Evolutionary conservation across 2,888 invertebrate genomes (phyloP).

Genomic region (Agriopis leucophaearia): DNA sequence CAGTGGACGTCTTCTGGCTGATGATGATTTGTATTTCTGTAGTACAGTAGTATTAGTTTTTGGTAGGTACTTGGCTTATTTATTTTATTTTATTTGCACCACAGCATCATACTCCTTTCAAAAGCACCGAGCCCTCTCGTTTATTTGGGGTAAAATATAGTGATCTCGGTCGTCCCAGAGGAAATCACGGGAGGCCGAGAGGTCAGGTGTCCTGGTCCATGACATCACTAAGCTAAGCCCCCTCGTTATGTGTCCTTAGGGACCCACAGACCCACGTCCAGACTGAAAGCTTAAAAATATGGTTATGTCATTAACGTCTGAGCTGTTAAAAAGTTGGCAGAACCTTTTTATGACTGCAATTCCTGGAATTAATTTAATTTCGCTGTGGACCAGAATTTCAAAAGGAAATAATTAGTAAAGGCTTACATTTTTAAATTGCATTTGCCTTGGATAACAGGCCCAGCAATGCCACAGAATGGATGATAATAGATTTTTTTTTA

Average conservation of each 20-base stretch:
- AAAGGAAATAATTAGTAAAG: background rate
- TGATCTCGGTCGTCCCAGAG: slow-evolving; percentile 30
- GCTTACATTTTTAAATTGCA: too few relatives aligned
- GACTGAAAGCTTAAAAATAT: slow-evolving; percentile 13
- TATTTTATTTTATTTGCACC: background rate
- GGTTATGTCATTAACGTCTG: slow-evolving; percentile 14
- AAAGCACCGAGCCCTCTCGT: slow-evolving; percentile 5
- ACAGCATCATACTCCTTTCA: slow-evolving; percentile 7
- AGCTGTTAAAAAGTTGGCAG: slow-evolving; percentile 15
- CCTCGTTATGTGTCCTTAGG: slow-evolving; percentile 9
- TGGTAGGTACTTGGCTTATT: background rate
- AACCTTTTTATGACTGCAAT: slow-evolving; percentile 12
- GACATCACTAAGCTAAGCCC: slow-evolving; percentile 20
- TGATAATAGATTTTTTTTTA: too few relatives aligned
- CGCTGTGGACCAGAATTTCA: background rate
- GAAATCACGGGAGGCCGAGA: slow-evolving; percentile 39
- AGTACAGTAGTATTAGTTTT: too few relatives aligned
- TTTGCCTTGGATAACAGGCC: too few relatives aligned
- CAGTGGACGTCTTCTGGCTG: too few relatives aligned
- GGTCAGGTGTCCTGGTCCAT: slow-evolving; percentile 38
- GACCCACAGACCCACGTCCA: slow-evolving; percentile 7
- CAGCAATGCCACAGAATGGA: too few relatives aligned
- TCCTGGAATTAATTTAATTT: slow-evolving; percentile 4
- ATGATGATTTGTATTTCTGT: too few relatives aligned
- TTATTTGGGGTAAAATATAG: slow-evolving; percentile 19